These are phyloP conservation scores for Lagenorhynchus albirostris DNA, from an alignment of 2,113 vertebrate genomes.

Conservation along the genomic window DNA sequence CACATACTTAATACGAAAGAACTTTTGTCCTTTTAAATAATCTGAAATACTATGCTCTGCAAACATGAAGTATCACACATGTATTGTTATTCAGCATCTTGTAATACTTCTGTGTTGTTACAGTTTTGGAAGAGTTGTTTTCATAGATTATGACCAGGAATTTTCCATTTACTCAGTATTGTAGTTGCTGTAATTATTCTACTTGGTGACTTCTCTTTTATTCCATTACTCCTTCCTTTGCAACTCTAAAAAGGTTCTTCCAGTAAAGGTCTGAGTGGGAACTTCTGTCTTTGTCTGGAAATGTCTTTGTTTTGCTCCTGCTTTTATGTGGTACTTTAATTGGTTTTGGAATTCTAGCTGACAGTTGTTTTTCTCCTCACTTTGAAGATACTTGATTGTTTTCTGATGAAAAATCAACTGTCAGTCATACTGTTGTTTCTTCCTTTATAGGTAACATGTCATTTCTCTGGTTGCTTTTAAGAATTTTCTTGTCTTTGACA, in stretches of 20 bases:
- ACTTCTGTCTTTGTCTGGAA: neutral
- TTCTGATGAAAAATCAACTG: slow-evolving; percentile 24
- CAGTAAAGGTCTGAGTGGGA: neutral
- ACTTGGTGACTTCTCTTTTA: neutral
- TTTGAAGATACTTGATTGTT: neutral
- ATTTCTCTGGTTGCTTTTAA: slow-evolving; percentile 45
- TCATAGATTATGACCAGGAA: neutral
- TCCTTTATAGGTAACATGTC: neutral
- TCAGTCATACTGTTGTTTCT: slow-evolving; percentile 22
- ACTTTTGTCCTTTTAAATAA: neutral
- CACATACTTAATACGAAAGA: neutral
- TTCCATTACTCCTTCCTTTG: neutral
- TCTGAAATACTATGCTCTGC: neutral
- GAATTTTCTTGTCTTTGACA: slow-evolving; percentile 30
- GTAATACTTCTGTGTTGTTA: neutral
- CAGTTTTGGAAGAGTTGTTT: neutral
- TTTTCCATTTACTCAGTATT: neutral
- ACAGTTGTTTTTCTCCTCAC: neutral
- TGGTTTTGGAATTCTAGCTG: neutral
- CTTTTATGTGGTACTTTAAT: neutral
- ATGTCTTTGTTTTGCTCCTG: neutral
- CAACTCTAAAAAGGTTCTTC: neutral
- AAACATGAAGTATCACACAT: neutral
- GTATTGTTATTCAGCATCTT: neutral
- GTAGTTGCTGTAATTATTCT: neutral